Conservation (phyloP, 1,140 invertebrate species). For the Dendroctonus ponderosae region DNA sequence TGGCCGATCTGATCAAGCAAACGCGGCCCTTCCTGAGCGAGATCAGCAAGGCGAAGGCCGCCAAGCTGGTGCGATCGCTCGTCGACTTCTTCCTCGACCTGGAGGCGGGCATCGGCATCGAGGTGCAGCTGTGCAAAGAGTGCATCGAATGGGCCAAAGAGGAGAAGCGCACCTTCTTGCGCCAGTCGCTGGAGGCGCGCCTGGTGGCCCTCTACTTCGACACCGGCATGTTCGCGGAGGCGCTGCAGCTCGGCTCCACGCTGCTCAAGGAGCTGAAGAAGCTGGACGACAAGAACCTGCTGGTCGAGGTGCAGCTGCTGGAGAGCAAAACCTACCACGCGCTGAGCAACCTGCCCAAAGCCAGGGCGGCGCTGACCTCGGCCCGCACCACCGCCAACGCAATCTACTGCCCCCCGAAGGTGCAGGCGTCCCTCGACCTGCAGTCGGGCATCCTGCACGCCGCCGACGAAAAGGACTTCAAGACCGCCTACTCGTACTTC, state of each 20-base stretch:
- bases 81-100: constrained; percentile 98
- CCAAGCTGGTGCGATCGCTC: constrained; percentile 92
- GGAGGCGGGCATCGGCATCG: constrained; percentile 89
- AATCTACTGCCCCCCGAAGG: constrained; percentile 98
- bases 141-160: constrained; percentile 99
- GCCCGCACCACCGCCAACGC: constrained; percentile 98
- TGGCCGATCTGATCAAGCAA: constrained; percentile 89
- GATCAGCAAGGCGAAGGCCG: constrained; percentile 98
- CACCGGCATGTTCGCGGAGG: constrained; percentile 85
- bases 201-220: constrained; percentile 94
- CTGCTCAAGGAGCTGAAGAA: constrained; percentile 96
- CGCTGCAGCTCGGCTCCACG: constrained; percentile 76
- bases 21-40: constrained; percentile 90
- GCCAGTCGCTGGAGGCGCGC: constrained; percentile 93
- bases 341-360: constrained; percentile 94
- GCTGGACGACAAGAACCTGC: constrained; percentile 96
- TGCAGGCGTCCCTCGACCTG: constrained; percentile 94
- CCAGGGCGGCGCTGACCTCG: constrained; percentile 94
- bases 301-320: constrained; percentile 94
- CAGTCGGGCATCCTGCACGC: constrained; percentile 99
- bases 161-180: constrained; percentile 93
- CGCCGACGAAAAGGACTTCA: constrained; percentile 98
- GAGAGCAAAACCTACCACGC: constrained; percentile 99
- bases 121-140: constrained; percentile 89
- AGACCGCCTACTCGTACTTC: constrained; percentile 99